Evolutionary conservation across 2,888 invertebrate genomes (phyloP).

Genomic region (Trisateles emortualis): DNA sequence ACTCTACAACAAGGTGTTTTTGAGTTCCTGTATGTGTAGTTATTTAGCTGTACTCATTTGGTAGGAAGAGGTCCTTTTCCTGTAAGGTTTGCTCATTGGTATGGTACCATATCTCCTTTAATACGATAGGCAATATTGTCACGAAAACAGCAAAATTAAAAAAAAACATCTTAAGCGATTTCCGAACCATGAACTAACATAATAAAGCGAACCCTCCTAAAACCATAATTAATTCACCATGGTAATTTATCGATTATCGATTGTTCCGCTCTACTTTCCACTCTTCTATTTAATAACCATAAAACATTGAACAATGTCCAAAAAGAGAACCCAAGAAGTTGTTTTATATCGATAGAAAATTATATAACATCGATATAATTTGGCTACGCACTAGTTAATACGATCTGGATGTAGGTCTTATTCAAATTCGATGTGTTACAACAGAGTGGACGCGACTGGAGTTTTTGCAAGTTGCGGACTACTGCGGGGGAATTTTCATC

Average conservation of each 20-base stretch:
- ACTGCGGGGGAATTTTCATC: conserved; percentile 47
- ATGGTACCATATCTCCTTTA: too few species aligned
- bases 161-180: too few species aligned
- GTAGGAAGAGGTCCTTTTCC: too few species aligned
- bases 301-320: neutral
- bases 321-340: neutral
- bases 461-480: conserved; percentile 42
- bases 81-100: too few species aligned
- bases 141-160: too few species aligned
- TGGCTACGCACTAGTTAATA: conserved; percentile 31
- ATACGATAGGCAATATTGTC: too few species aligned
- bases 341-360: conserved; percentile 1
- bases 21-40: too few species aligned
- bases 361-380: conserved; percentile 20
- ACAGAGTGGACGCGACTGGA: conserved; percentile 28
- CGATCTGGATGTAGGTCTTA: conserved; percentile 52
- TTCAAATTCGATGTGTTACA: conserved; percentile 49
- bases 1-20: too few species aligned
- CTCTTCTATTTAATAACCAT: neutral
- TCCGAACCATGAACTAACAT: neutral
- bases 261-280: conserved; percentile 5
- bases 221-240: neutral
- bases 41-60: too few species aligned
- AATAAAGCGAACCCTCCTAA: neutral
- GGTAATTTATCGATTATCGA: conserved; percentile 8